Conservation (phyloP, 1,140 invertebrate species). For the Drosophila setifemur region DNA sequence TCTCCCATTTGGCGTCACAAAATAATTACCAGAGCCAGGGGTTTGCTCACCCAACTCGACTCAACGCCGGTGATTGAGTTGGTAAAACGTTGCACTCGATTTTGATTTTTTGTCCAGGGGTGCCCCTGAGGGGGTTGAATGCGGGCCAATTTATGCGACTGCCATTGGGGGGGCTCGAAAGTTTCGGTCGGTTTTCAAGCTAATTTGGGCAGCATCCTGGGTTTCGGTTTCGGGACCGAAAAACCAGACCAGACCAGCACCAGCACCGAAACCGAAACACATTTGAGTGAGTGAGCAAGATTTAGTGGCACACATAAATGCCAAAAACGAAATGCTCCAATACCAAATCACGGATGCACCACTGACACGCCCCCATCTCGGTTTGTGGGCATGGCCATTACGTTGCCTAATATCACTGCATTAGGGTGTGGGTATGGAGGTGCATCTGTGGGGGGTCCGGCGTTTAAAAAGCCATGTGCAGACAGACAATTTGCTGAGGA, state of each 20-base stretch:
- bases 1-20: constrained; percentile 65
- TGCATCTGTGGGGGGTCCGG: neutral
- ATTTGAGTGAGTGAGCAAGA: constrained; percentile 75
- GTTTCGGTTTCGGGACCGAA: constrained; percentile 8
- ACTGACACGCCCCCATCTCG: constrained; percentile 58
- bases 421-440: too few species aligned
- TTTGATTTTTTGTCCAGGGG: constrained; percentile 59
- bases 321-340: constrained; percentile 72
- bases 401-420: neutral
- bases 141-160: constrained; percentile 58
- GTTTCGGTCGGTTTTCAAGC: constrained; percentile 71
- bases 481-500: constrained; percentile 15
- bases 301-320: constrained; percentile 76
- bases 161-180: constrained; percentile 44
- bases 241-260: neutral
- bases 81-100: constrained; percentile 75
- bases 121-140: neutral
- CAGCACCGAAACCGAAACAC: constrained; percentile 19
- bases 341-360: constrained; percentile 67
- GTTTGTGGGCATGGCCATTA: constrained; percentile 8
- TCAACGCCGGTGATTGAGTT: constrained; percentile 68
- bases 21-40: constrained; percentile 74
- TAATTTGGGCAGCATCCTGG: constrained; percentile 67
- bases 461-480: constrained; percentile 18
- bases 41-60: constrained; percentile 17